Percentiles rank a stretch among this genome's conserved stretches.
Evolutionary conservation across 2,113 vertebrate genomes (phyloP).

Genomic region (Calidris pygmaea): DNA sequence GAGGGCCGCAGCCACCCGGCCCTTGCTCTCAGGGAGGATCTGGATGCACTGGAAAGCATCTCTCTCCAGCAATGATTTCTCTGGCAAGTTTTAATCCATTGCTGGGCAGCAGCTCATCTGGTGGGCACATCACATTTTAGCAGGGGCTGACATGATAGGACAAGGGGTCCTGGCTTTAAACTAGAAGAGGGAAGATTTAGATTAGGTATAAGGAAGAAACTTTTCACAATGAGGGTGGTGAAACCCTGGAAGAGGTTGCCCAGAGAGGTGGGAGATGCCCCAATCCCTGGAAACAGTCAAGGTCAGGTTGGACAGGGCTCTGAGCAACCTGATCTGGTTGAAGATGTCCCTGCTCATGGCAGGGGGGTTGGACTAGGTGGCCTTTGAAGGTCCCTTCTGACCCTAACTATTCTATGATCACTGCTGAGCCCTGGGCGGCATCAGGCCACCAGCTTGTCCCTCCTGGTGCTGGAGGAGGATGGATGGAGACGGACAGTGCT

Average conservation of each 20-base stretch:
- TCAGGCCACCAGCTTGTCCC: neutral
- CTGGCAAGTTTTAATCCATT: accelerated
- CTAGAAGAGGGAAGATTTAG: neutral
- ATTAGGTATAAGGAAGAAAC: neutral
- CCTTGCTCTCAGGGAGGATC: neutral
- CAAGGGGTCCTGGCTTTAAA: neutral
- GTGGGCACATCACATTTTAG: neutral
- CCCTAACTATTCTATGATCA: neutral
- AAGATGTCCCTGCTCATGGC: neutral
- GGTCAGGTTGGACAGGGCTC: neutral
- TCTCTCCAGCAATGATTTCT: neutral
- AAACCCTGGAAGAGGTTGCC: neutral
- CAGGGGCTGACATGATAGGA: neutral
- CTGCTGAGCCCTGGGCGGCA: neutral
- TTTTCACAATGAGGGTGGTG: neutral
- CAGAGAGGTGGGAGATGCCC: neutral
- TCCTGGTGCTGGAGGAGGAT: neutral
- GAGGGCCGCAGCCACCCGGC: slow-evolving; percentile 18
- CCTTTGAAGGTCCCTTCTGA: neutral
- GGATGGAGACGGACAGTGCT: neutral
- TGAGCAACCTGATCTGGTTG: neutral
- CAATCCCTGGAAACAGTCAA: neutral
- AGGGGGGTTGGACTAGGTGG: neutral
- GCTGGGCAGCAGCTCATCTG: neutral
- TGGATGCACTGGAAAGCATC: accelerated